phyloP scores from a whole-genome alignment of 2,113 vertebrate genomes.

The Pardalotus punctatus region DNA sequence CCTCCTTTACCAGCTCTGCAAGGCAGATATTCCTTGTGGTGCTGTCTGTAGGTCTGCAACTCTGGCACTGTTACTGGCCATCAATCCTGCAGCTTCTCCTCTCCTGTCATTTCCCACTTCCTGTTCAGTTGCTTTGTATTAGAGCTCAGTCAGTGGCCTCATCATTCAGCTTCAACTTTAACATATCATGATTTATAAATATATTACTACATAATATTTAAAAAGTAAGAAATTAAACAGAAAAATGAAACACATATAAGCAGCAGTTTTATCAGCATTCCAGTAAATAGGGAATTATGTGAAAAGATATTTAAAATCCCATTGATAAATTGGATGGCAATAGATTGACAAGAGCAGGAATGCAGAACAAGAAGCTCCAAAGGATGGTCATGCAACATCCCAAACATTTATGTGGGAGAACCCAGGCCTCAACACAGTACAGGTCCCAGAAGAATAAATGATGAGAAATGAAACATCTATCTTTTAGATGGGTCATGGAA shows the following conservation, averaged over 20 bases:
- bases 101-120: neutral
- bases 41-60: neutral
- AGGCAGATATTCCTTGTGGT: neutral
- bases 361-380: neutral
- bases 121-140: neutral
- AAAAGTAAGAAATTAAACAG: neutral
- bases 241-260: neutral
- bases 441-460: neutral
- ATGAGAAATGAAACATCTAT: neutral
- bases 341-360: neutral
- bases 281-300: neutral
- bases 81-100: neutral
- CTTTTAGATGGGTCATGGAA: neutral
- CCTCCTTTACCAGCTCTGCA: neutral
- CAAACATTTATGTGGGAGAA: neutral
- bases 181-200: neutral
- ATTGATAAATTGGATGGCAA: neutral
- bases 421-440: neutral
- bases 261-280: neutral
- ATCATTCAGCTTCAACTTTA: neutral
- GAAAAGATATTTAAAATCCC: neutral
- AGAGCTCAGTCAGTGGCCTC: neutral
- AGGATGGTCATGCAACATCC: neutral
- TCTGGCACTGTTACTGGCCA: neutral
- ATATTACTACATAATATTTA: neutral